Percentiles rank a stretch among this genome's conserved stretches.
Conservation (phyloP, 2,797 vertebrate genomes). For the Malurus leucopterus region DNA sequence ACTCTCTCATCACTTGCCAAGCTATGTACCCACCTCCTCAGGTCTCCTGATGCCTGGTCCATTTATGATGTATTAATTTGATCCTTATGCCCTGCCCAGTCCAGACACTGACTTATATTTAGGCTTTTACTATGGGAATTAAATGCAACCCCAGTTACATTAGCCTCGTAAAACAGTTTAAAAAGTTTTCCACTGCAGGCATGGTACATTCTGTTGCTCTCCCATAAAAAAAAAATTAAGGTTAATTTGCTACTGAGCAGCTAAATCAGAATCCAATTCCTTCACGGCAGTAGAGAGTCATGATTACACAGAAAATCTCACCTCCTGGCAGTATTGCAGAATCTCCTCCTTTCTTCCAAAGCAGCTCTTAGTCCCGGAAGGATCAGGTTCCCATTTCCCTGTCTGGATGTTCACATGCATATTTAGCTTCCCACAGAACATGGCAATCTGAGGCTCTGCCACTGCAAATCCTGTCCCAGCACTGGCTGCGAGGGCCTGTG, state of each 20-base stretch:
- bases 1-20: not conserved
- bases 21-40: not conserved
- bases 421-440: constrained; percentile 96
- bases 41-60: not conserved
- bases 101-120: not conserved
- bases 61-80: not conserved
- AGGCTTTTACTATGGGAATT: not conserved
- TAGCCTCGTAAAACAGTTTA: not conserved
- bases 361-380: constrained; percentile 87
- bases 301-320: constrained; percentile 62
- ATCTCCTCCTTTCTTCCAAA: constrained; percentile 87
- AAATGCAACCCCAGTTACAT: not conserved
- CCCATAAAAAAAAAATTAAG: not conserved
- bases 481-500: constrained; percentile 89
- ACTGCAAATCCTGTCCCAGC: constrained; percentile 89
- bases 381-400: constrained; percentile 94
- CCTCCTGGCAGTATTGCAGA: constrained; percentile 96
- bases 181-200: not conserved
- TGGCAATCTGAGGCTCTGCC: constrained; percentile 93
- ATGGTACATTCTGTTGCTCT: not conserved
- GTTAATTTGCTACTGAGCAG: not conserved
- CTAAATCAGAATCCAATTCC: not conserved
- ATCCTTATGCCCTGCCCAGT: not conserved
- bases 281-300: not conserved
- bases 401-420: constrained; percentile 98